Conservation (phyloP, 2,113 vertebrate species). For the Corythornis madagascariensis region DNA sequence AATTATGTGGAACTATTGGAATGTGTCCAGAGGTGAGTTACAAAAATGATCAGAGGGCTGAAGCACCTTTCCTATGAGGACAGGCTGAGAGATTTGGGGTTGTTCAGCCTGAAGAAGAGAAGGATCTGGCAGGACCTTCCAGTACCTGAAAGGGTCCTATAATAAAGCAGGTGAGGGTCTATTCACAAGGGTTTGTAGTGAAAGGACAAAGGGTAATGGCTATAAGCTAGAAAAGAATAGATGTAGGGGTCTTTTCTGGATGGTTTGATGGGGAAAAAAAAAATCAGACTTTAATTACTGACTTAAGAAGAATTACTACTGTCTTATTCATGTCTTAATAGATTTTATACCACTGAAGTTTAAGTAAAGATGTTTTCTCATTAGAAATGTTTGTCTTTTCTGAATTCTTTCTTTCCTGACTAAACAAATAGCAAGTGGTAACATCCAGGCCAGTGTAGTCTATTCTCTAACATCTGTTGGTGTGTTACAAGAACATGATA, state of each 20-base stretch:
- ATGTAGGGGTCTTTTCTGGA: background rate
- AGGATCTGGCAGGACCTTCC: no score
- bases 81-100: no score
- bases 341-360: background rate
- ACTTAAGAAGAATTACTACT: background rate
- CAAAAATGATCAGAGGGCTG: no score
- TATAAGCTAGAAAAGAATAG: no score
- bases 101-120: no score
- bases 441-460: background rate
- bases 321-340: background rate
- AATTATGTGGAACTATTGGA: no score
- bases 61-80: no score
- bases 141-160: no score
- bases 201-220: no score
- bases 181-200: no score
- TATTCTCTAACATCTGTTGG: background rate
- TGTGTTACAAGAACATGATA: background rate
- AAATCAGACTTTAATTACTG: background rate
- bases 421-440: background rate
- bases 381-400: background rate
- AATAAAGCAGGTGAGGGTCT: no score
- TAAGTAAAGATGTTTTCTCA: background rate
- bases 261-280: background rate
- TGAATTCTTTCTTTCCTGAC: background rate
- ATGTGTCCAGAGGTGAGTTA: no score